Conservation (phyloP, 2,888 invertebrate genomes). For the Caradrina clavipalpis region DNA sequence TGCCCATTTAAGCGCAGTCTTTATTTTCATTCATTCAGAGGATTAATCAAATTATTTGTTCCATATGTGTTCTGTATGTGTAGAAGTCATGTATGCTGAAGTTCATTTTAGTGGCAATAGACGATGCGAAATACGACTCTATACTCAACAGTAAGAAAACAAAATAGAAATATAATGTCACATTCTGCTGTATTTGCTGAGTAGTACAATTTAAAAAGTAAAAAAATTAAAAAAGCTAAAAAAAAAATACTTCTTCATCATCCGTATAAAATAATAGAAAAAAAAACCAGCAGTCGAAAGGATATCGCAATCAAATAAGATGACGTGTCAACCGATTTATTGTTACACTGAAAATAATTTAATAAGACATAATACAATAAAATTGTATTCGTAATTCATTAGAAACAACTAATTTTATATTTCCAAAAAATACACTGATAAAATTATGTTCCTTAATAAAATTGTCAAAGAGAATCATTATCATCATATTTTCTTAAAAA, state of each 20-base stretch:
- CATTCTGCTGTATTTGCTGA: conserved; percentile 67
- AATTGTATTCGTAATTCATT: conserved; percentile 55
- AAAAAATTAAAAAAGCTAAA: conserved; percentile 60
- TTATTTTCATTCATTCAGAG: neutral
- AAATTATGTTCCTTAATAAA: conserved; percentile 43
- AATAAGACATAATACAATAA: conserved; percentile 64
- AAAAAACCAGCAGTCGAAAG: conserved; percentile 40
- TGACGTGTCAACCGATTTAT: conserved; percentile 73
- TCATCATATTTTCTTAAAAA: conserved; percentile 49
- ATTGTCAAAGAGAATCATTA: conserved; percentile 34
- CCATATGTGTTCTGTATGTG: neutral
- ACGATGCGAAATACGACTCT: neutral
- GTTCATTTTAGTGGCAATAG: neutral
- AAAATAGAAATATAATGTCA: conserved; percentile 55
- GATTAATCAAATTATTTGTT: neutral
- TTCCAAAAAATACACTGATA: conserved; percentile 56
- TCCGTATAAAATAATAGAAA: conserved; percentile 60
- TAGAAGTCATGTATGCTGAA: no score
- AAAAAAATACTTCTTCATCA: conserved; percentile 48
- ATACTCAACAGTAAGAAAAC: conserved; percentile 34
- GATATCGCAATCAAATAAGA: conserved; percentile 66
- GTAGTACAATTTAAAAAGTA: conserved; percentile 64
- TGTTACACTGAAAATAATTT: conserved; percentile 77
- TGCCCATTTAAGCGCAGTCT: no score
- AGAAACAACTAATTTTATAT: conserved; percentile 49